Conservation (phyloP, 2,113 vertebrate species). For the Mesembrinibis cayennensis region DNA sequence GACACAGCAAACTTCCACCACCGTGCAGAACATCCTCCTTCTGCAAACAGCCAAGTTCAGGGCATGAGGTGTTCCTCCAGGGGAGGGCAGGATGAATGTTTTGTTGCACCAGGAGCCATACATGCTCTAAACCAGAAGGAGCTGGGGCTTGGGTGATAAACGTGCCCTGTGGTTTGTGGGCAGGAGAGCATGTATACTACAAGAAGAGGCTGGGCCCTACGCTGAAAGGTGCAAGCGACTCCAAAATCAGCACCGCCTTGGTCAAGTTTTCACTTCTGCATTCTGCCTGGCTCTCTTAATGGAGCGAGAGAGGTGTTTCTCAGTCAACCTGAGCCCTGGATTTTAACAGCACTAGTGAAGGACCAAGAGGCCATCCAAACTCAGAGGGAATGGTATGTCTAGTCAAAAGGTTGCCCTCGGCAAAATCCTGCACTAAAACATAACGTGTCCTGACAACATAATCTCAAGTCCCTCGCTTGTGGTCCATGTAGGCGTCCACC, state of each 20-base stretch:
- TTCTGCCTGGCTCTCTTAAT: not conserved
- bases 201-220: not conserved
- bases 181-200: not conserved
- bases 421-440: not conserved
- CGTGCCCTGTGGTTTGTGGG: accelerated
- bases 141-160: not conserved
- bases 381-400: not conserved
- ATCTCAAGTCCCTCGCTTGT: not conserved
- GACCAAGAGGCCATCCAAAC: not conserved
- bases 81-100: not conserved
- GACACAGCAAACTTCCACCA: not conserved
- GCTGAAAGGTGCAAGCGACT: not conserved
- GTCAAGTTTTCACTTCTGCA: not conserved
- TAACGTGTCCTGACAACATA: accelerated
- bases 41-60: not conserved
- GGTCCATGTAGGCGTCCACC: not conserved
- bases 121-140: not conserved
- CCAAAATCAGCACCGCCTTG: not conserved
- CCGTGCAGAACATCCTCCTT: accelerated
- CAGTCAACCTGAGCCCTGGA: not conserved
- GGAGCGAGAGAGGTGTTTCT: not conserved
- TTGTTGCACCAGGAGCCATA: not conserved
- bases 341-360: not conserved
- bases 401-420: not conserved
- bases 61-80: not conserved